phyloP scores from a whole-genome alignment of 2,113 vertebrate species.

The Helogale parvula region DNA sequence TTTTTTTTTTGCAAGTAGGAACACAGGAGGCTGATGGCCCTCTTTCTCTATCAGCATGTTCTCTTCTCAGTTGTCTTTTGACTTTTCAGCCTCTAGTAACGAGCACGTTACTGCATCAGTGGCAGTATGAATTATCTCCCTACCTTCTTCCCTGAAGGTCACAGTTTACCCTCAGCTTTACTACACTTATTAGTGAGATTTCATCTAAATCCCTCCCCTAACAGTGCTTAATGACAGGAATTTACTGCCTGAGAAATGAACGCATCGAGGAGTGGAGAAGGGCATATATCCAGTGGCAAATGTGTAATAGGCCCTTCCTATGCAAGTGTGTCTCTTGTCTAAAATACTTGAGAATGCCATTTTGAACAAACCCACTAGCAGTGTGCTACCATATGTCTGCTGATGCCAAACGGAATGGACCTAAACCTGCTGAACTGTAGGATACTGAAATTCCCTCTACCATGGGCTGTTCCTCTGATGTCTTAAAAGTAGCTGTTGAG shows the following conservation, averaged over 20 bases:
- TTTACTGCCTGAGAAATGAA: not conserved
- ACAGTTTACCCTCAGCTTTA: not conserved
- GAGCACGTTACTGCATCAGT: not conserved
- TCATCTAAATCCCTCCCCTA: not conserved
- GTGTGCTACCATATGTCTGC: not conserved
- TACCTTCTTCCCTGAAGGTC: not conserved
- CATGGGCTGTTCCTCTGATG: not conserved
- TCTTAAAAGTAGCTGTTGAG: not conserved
- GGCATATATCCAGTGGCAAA: not conserved
- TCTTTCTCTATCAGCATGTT: not conserved
- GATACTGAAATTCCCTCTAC: not conserved
- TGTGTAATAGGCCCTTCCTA: not conserved
- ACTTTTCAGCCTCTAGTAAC: not conserved
- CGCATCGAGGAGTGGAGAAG: not conserved
- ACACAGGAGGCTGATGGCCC: not conserved
- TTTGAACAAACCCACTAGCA: not conserved
- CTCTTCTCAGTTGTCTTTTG: not conserved
- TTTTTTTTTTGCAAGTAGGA: not conserved
- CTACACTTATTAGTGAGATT: not conserved
- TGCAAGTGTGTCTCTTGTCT: not conserved
- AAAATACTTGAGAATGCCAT: conserved; percentile 9
- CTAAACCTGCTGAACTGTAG: not conserved
- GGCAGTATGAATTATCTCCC: not conserved
- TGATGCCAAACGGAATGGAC: not conserved
- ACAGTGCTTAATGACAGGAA: not conserved